Conservation (phyloP, 2,797 vertebrate species). For the Gymnothorax javanicus region DNA sequence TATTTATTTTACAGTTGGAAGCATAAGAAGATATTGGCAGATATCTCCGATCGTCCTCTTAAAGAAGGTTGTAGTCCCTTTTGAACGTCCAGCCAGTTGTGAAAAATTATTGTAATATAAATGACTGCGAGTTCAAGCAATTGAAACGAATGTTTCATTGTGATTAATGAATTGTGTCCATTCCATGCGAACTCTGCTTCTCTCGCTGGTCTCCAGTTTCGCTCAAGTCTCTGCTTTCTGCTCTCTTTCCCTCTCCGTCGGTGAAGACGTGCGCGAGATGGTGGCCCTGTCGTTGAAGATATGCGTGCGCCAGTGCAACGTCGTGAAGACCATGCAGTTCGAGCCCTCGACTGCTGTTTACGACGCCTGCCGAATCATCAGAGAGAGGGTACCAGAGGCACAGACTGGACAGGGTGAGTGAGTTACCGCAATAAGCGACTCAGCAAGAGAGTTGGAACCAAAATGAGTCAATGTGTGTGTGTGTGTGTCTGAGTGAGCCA, state of each 20-base stretch:
- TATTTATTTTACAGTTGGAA: neutral
- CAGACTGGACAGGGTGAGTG: slow-evolving; percentile 90
- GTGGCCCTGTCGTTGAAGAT: slow-evolving; percentile 97
- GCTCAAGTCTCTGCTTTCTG: neutral
- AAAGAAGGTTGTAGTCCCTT: neutral
- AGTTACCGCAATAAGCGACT: neutral
- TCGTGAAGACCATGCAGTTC: slow-evolving; percentile 99
- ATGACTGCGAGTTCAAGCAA: neutral
- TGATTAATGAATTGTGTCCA: neutral
- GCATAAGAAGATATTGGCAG: neutral
- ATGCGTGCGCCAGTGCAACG: slow-evolving; percentile 96
- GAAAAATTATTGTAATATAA: neutral
- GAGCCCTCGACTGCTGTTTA: slow-evolving; percentile 95
- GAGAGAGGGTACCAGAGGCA: slow-evolving; percentile 93
- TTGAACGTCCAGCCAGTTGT: neutral
- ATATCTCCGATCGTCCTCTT: neutral
- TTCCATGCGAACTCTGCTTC: neutral
- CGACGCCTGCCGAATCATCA: slow-evolving; percentile 92
- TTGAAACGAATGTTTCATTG: neutral
- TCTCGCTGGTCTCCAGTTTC: neutral
- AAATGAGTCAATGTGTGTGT: neutral
- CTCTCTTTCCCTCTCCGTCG: slow-evolving; percentile 48
- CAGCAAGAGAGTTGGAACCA: neutral
- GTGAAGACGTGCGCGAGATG: slow-evolving; percentile 79
- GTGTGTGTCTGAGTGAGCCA: neutral